Conservation (phyloP, 2,888 invertebrate species). For the Eristalinus aeneus region DNA sequence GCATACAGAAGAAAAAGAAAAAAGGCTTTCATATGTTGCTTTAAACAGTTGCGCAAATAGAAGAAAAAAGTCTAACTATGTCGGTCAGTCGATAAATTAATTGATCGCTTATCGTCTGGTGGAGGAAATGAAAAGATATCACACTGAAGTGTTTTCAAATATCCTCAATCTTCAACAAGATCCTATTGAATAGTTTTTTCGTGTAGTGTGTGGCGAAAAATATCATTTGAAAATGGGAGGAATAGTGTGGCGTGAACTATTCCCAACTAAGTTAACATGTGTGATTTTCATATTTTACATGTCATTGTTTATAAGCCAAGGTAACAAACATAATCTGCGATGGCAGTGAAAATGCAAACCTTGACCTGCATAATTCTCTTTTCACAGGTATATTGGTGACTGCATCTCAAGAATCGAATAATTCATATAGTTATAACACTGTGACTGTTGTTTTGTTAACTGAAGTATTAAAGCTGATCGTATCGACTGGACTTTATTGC, state of each 20-base stretch:
- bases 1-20: neutral
- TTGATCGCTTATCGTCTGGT: neutral
- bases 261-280: constrained; percentile 91
- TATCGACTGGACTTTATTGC: constrained; percentile 87
- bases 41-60: neutral
- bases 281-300: constrained; percentile 92
- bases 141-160: neutral
- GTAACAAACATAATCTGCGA: constrained; percentile 81
- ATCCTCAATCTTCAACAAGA: neutral
- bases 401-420: constrained; percentile 91
- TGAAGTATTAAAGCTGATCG: constrained; percentile 91
- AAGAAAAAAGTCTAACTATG: neutral
- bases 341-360: constrained; percentile 2
- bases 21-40: neutral
- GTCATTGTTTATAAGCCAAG: constrained; percentile 94
- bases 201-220: neutral
- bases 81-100: neutral
- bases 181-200: neutral
- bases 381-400: constrained; percentile 93
- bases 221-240: constrained; percentile 56
- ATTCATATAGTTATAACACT: constrained; percentile 92
- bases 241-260: constrained; percentile 85
- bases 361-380: constrained; percentile 51
- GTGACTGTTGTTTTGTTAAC: constrained; percentile 93
- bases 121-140: neutral